Evolutionary conservation across 2,797 vertebrate species (phyloP).

Genomic region (Pseudomugil tenellus): DNA sequence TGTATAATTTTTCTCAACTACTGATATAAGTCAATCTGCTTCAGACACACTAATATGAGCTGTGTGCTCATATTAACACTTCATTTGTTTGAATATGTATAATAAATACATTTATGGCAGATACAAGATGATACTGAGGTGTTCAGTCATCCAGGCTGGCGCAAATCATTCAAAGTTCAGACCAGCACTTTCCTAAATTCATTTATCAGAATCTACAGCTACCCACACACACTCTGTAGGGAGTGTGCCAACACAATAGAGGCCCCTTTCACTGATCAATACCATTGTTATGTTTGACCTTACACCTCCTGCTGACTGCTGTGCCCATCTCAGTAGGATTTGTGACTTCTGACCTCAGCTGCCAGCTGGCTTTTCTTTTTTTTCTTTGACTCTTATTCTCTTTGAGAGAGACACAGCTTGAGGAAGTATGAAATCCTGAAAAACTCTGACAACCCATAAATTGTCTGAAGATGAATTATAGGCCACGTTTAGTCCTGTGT

Average conservation of each 20-base stretch:
- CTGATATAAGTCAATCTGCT: not conserved
- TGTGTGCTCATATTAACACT: not conserved
- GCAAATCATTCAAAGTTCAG: slow-evolving; percentile 25
- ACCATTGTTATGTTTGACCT: slow-evolving; percentile 69
- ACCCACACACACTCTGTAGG: slow-evolving; percentile 62
- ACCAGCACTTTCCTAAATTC: slow-evolving; percentile 39
- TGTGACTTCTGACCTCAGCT: slow-evolving; percentile 53
- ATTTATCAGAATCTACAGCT: slow-evolving; percentile 62
- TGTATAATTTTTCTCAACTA: not conserved
- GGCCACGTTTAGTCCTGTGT: slow-evolving; percentile 41
- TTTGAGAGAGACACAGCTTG: slow-evolving; percentile 61
- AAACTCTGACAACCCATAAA: slow-evolving; percentile 63
- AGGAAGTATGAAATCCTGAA: slow-evolving; percentile 62
- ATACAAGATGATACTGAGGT: not conserved
- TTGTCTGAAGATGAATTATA: slow-evolving; percentile 46
- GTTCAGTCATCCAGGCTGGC: slow-evolving; percentile 3
- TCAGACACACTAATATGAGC: not conserved
- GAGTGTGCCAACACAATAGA: slow-evolving; percentile 71
- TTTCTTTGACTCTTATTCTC: slow-evolving; percentile 47
- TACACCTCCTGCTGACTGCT: slow-evolving; percentile 62
- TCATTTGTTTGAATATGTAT: slow-evolving; percentile 3
- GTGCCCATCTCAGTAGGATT: slow-evolving; percentile 46
- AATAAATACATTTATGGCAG: not conserved
- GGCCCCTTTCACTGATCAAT: slow-evolving; percentile 70
- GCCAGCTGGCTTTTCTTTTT: slow-evolving; percentile 71